Conservation (phyloP, 2,888 invertebrate species). For the Norana najaformis region DNA sequence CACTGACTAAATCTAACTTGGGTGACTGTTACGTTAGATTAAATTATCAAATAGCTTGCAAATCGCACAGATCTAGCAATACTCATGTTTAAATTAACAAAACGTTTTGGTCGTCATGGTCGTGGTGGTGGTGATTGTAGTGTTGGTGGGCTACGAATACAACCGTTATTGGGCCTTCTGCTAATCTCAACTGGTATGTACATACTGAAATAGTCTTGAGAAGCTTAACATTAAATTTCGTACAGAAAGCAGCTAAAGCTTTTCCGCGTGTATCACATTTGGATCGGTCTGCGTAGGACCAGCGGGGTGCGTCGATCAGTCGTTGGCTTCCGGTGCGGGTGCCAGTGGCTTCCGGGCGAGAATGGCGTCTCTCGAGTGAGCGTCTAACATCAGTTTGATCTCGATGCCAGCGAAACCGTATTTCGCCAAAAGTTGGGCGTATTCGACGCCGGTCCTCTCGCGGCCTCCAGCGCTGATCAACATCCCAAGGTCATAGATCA, state of each 20-base stretch:
- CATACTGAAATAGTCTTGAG: slow-evolving; percentile 1
- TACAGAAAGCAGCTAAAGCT: neutral
- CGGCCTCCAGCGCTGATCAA: slow-evolving; percentile 48
- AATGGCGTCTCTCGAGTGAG: slow-evolving; percentile 46
- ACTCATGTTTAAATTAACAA: neutral
- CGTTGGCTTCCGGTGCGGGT: no score
- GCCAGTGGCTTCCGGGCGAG: slow-evolving; percentile 44
- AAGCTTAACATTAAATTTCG: neutral
- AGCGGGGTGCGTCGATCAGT: neutral
- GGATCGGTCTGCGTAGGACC: neutral
- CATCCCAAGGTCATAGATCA: slow-evolving; percentile 49
- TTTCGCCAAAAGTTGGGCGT: slow-evolving; percentile 47
- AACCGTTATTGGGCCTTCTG: no score
- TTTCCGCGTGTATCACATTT: neutral
- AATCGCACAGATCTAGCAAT: neutral
- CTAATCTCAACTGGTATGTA: neutral
- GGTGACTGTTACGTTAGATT: neutral
- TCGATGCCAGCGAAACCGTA: slow-evolving; percentile 45
- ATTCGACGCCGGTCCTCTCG: slow-evolving; percentile 49
- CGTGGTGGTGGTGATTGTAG: neutral
- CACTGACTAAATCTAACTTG: no score
- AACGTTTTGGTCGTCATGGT: neutral
- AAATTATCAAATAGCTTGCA: neutral
- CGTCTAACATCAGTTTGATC: slow-evolving; percentile 38
- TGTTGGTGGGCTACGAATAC: no score